phyloP scores from a whole-genome alignment of 2,888 invertebrate species.

The Drosophila meridionalis region DNA sequence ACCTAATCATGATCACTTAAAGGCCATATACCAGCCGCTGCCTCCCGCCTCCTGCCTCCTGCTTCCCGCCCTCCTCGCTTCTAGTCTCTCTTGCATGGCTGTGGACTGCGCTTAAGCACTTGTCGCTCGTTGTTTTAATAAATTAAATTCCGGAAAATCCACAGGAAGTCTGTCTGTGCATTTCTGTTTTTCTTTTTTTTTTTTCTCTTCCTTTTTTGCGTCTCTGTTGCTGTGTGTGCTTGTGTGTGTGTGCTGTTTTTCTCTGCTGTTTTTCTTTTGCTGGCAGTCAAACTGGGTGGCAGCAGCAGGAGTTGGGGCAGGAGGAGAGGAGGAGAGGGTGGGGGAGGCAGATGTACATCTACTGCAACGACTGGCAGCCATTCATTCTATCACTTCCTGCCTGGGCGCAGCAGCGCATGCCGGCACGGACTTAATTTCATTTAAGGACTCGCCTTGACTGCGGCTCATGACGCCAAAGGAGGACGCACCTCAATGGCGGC shows the following conservation, averaged over 20 bases:
- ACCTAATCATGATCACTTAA: slow-evolving; percentile 20
- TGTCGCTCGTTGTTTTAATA: slow-evolving; percentile 82
- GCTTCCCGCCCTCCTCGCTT: neutral
- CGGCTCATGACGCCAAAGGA: slow-evolving; percentile 28
- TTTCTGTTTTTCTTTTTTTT: slow-evolving; percentile 32
- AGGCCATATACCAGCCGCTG: neutral
- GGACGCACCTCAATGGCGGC: slow-evolving; percentile 35
- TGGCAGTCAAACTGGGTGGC: neutral
- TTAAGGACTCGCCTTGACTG: slow-evolving; percentile 64
- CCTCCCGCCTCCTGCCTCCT: neutral
- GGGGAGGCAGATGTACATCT: slow-evolving; percentile 12
- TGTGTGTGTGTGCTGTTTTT: slow-evolving; percentile 25
- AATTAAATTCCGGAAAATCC: slow-evolving; percentile 85
- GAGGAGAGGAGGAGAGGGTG: neutral
- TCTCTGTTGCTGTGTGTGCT: slow-evolving; percentile 12
- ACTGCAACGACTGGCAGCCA: slow-evolving; percentile 69
- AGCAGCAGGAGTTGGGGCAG: neutral
- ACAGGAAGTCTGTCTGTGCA: slow-evolving; percentile 84
- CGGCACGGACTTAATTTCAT: slow-evolving; percentile 79
- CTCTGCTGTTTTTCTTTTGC: slow-evolving; percentile 20
- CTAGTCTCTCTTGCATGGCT: slow-evolving; percentile 2
- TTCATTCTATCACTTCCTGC: slow-evolving; percentile 81
- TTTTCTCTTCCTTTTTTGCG: neutral
- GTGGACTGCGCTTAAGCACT: slow-evolving; percentile 41
- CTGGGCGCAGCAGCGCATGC: slow-evolving; percentile 70